Conservation (phyloP, 2,113 vertebrate species). For the Cyprinus carpio region DNA sequence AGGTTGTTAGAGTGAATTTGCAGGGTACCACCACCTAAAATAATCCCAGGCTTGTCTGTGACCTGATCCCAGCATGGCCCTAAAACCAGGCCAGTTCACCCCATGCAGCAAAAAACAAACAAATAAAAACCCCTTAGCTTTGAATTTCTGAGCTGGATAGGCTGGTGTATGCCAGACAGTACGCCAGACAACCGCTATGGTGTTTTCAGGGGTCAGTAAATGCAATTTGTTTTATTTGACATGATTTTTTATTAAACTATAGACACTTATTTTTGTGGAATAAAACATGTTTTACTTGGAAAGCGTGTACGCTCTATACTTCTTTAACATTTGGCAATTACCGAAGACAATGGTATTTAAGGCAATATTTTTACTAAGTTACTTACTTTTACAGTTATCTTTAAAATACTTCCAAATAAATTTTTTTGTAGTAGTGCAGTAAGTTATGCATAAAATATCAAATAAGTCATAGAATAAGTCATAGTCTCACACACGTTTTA, state of each 20-base stretch:
- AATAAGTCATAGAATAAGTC: background rate
- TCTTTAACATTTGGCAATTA: background rate
- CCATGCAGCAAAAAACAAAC: background rate
- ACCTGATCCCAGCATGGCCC: constrained; percentile 44
- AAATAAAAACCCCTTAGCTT: background rate
- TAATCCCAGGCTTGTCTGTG: constrained; percentile 35
- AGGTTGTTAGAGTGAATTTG: constrained; percentile 46
- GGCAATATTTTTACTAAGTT: background rate
- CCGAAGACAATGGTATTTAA: background rate
- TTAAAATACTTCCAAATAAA: background rate
- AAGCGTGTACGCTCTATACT: background rate
- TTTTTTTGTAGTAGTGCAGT: no score
- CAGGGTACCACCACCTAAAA: constrained; percentile 11
- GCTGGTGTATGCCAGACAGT: background rate
- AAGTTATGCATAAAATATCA: background rate
- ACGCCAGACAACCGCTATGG: background rate
- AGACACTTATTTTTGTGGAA: background rate
- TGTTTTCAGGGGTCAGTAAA: background rate
- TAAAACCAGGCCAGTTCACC: constrained; percentile 18
- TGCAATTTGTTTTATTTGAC: background rate
- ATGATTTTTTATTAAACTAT: background rate
- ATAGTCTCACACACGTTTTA: no score
- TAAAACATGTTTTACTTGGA: no score
- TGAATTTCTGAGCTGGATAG: background rate
- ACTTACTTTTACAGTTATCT: background rate